Base-by-base conservation (phyloP, 2,888 invertebrate genomes). In the Podotricha telesiphe region DNA sequence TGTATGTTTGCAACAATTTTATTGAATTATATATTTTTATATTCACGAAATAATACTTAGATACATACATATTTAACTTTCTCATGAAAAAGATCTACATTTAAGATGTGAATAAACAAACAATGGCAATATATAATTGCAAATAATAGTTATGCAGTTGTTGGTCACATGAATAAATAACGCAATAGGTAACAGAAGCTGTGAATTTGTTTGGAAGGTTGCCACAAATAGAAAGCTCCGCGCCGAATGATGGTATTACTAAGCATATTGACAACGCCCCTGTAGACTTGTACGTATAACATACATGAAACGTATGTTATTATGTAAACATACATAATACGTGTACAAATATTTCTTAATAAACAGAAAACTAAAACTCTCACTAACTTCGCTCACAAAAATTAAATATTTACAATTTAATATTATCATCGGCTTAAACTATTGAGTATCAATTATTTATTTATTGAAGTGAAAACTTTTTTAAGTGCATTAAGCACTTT, bases 231-330 rank as follows among this genome's bases (percentile, higher is more conserved):
- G 71, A 42, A 13, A 72, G 59, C 42, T 59, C 69, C 62, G 65
- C 64, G 65, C 61, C 19, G 70, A 72, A 68, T 64, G 68, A 72
- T 71, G 70, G 70, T 74, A 72, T 74, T 74, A 75, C 78, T 77
- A 74, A 76, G 78, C 77, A 79, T 82, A 83, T 87, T 85, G 82
- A 85, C 84, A 81, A 77, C 79, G 45, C 53, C 19, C 19, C 20
- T 55, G 34, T 34, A 34, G 34, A 34, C 10, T 37, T 55, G 17
- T 11, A 55, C 55, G 11, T 55, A 34, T n/a, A 34, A 17, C 34
- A 34, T 55, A 55, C 13, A 5, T 28, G 5, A 34, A 17, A 55
- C 2, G 13, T 55, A 55, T 19, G 11, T 17, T 11, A 34, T 17
- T 17, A 11, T 55, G 17, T 3, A 22, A n/a, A 28, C 7, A n/a